Evolutionary conservation across 2,113 vertebrate genomes (phyloP).

Genomic region (Seriola quinqueradiata): DNA sequence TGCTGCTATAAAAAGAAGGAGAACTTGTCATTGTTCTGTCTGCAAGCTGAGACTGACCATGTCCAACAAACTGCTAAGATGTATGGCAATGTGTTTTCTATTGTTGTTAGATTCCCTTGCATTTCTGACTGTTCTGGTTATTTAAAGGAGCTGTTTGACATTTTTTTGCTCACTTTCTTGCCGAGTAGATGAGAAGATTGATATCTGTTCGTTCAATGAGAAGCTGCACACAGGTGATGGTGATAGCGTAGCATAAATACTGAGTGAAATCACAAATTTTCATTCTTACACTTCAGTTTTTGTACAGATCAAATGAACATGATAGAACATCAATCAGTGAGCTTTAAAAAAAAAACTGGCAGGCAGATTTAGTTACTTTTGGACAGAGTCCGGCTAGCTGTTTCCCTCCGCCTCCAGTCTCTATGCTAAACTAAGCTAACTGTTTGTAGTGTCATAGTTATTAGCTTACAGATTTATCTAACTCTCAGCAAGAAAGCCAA

Average conservation of each 20-base stretch:
- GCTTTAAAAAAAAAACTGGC: neutral
- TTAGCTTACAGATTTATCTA: neutral
- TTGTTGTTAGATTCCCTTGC: neutral
- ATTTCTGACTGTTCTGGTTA: neutral
- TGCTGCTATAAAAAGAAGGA: slow-evolving; percentile 36
- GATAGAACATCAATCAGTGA: no score
- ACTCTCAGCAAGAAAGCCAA: no score
- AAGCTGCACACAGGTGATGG: neutral
- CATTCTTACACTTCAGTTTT: neutral
- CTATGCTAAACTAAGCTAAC: neutral
- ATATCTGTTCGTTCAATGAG: neutral
- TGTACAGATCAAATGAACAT: neutral
- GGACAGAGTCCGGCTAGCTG: neutral
- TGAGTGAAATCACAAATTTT: neutral
- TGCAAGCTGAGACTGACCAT: neutral
- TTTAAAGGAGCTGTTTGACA: neutral
- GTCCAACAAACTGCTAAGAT: slow-evolving; percentile 1
- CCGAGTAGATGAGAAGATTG: neutral
- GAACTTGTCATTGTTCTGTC: slow-evolving; percentile 23
- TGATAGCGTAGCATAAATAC: neutral
- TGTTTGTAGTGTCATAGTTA: neutral
- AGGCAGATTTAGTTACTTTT: neutral
- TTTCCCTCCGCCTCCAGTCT: neutral
- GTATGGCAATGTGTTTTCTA: neutral
- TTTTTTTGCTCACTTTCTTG: neutral